These are phyloP conservation scores for Perca fluviatilis DNA, from an alignment of 2,113 vertebrate species.

Conservation along the genomic window DNA sequence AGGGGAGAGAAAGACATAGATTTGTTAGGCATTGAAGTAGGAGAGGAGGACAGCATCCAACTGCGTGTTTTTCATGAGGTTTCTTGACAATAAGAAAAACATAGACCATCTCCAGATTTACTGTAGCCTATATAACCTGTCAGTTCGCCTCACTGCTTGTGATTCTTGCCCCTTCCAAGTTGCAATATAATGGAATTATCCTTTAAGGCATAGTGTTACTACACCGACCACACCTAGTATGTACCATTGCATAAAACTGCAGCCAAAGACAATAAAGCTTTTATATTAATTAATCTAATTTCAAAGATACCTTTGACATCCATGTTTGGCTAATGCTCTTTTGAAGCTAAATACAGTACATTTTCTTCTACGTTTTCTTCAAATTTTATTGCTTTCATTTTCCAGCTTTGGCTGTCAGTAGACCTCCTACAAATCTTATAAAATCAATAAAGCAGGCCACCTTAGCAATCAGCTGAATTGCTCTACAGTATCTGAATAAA, in stretches of 20 bases:
- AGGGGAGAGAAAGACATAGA: no score
- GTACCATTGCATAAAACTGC: neutral
- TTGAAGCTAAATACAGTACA: neutral
- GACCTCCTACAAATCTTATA: conserved; percentile 8
- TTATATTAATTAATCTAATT: neutral
- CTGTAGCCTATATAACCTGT: neutral
- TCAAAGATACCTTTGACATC: neutral
- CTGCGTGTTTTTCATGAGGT: neutral
- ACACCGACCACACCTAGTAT: neutral
- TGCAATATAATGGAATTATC: neutral
- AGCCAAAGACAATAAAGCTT: neutral
- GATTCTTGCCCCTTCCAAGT: neutral
- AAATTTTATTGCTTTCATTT: conserved; percentile 6
- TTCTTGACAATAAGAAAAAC: neutral
- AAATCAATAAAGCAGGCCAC: neutral
- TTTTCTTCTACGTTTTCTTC: neutral
- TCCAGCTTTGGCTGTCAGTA: neutral
- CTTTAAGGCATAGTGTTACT: neutral
- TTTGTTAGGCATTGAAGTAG: no score
- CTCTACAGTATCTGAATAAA: conserved; percentile 25
- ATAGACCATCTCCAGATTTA: neutral
- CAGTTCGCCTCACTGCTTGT: neutral
- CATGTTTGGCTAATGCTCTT: conserved; percentile 6
- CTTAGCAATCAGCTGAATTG: conserved; percentile 47
- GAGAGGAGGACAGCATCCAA: no score